Evolutionary conservation across 1,140 invertebrate species (phyloP), one percentile per base, ranked within the genome.

Genomic region (Asobara japonica): DNA sequence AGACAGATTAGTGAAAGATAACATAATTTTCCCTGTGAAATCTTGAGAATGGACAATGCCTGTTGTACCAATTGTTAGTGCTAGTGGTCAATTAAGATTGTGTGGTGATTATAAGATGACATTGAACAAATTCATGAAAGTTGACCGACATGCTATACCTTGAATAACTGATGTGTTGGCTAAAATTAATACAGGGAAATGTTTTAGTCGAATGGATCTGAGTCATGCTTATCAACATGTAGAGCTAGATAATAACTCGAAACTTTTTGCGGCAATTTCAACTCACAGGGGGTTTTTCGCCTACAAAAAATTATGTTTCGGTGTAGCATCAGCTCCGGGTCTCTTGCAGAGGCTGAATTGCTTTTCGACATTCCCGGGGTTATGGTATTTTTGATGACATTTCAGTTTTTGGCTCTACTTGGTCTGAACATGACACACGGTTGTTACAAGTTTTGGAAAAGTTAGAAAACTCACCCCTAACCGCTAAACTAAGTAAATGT

Each of bases 41-140:
- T 68, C 77, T 71, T 75, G 76, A 31, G 74, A 82, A 29, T 86
- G 84, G 83, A 79, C 80, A 25, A 73, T 80, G 8, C 84, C 82
- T 0, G 74, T 88, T 7, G 84, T 86, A 3, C 68, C 74, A 11
- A 79, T 85, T 0, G 38, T 76, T 8, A 85, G 84, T 36, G 22
- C 30, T 33, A 65, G 38, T 16, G 64, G 64, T 11, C 13, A 73
- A 33, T 71, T 78, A 18, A 45, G 79, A 25, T 36, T 78, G 8
- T 84, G 82, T 74, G 83, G 79, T 0, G 82, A 86, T 75, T 87
- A 74, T 76, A 84, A 85, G 67, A 70, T 83, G 18, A 86, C 82
- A 8, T 29, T 87, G 7, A 89, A 89, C 75, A 76, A 71, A 61
- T 65, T 74, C 56, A 65, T 83, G 8, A 29, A 74, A 62, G 67